These are phyloP conservation scores for Bombus impatiens DNA, from an alignment of 1,140 invertebrate species.

Conservation along the genomic window DNA sequence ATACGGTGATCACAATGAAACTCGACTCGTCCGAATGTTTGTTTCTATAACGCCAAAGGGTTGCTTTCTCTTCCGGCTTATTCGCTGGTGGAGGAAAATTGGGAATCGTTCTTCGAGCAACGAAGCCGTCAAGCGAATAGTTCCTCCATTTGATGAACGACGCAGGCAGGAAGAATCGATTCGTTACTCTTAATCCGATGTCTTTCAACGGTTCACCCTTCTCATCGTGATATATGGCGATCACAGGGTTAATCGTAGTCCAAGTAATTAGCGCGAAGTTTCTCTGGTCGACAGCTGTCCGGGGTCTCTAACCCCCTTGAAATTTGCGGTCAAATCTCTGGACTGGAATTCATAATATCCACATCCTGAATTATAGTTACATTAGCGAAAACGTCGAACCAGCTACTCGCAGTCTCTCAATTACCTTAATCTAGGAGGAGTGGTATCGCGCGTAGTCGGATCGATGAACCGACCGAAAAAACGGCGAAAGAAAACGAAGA, in stretches of 20 bases:
- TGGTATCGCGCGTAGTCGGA: not conserved
- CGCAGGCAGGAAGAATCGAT: constrained; percentile 2
- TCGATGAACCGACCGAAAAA: not conserved
- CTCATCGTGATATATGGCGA: constrained; percentile 34
- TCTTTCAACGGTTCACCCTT: constrained; percentile 28
- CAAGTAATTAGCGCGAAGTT: constrained; percentile 41
- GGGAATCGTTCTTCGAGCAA: not conserved
- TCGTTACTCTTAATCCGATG: constrained; percentile 40
- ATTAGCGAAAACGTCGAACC: not conserved
- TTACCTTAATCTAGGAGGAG: too few relatives aligned
- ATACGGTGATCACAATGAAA: not conserved
- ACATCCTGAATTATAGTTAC: not conserved
- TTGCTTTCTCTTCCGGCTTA: not conserved
- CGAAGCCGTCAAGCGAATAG: not conserved
- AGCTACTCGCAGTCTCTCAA: not conserved
- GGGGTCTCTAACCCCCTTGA: not conserved
- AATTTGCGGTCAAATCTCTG: constrained; percentile 7
- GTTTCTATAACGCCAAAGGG: not conserved
- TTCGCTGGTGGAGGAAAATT: not conserved
- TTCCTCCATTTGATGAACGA: constrained; percentile 40
- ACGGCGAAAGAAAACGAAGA: not conserved
- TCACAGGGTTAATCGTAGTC: constrained; percentile 36
- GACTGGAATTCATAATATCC: not conserved
- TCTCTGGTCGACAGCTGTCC: constrained; percentile 36
- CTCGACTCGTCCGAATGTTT: not conserved